Evolutionary conservation across 2,797 vertebrate genomes (phyloP).

Genomic region (Spea hammondii): DNA sequence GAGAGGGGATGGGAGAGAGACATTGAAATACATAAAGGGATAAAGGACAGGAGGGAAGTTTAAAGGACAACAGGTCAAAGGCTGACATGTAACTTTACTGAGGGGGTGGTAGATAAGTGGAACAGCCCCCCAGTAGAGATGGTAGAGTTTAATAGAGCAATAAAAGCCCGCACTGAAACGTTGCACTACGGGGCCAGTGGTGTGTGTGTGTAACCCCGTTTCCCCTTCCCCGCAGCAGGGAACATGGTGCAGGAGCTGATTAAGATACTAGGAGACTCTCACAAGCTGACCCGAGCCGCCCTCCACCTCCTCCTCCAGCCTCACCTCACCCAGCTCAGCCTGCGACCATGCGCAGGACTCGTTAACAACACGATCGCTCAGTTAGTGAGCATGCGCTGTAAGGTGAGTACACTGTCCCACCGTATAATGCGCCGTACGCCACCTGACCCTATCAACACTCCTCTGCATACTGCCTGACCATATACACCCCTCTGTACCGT

Average conservation of each 20-base stretch:
- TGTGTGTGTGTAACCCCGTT: too few relatives aligned
- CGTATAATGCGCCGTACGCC: background rate
- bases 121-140: too few relatives aligned
- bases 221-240: conserved; percentile 53
- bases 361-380: conserved; percentile 68
- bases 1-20: too few relatives aligned
- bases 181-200: too few relatives aligned
- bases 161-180: too few relatives aligned
- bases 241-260: conserved; percentile 75
- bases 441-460: background rate
- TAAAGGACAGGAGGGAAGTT: too few relatives aligned
- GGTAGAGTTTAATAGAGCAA: too few relatives aligned
- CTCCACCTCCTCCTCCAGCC: conserved; percentile 82
- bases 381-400: conserved; percentile 74
- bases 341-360: conserved; percentile 67
- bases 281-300: conserved; percentile 69
- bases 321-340: conserved; percentile 72
- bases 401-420: conserved; percentile 63
- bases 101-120: too few relatives aligned
- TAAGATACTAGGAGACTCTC: conserved; percentile 64
- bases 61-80: too few relatives aligned
- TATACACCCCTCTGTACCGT: background rate
- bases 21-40: too few relatives aligned
- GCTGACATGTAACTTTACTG: too few relatives aligned
- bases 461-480: background rate